These are phyloP conservation scores for Pantala flavescens DNA, from an alignment of 1,140 invertebrate genomes.

Conservation along the genomic window DNA sequence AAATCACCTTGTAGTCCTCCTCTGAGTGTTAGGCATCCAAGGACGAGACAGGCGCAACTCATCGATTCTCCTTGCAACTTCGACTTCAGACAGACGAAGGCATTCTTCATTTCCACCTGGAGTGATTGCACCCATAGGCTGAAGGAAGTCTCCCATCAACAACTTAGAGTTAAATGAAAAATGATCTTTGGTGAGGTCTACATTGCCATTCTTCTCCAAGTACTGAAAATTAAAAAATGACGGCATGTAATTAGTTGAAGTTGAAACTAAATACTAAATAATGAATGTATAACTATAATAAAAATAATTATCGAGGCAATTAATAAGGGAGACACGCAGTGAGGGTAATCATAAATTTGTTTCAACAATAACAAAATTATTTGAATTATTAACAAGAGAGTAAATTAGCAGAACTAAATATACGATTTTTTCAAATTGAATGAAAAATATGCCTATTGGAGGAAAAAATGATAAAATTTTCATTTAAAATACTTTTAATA, in stretches of 20 bases:
- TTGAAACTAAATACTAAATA: conserved; percentile 20
- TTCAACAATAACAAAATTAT: too few species aligned
- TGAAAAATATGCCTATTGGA: too few species aligned
- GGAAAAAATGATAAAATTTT: too few species aligned
- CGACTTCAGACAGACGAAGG: conserved; percentile 37
- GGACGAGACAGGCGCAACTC: conserved; percentile 32
- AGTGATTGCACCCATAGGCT: conserved; percentile 35
- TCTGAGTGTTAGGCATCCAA: neutral
- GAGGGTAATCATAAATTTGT: too few species aligned
- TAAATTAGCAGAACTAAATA: too few species aligned
- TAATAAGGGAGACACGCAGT: neutral
- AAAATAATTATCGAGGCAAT: neutral
- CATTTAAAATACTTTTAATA: neutral
- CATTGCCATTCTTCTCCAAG: conserved; percentile 61
- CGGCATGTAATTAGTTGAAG: neutral
- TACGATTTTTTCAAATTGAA: too few species aligned
- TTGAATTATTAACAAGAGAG: too few species aligned
- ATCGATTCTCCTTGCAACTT: conserved; percentile 40
- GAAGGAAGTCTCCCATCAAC: conserved; percentile 80
- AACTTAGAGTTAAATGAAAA: conserved; percentile 85
- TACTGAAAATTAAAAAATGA: conserved; percentile 43
- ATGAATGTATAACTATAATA: neutral
- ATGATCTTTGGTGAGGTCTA: conserved; percentile 69
- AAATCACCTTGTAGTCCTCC: neutral
- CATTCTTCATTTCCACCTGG: conserved; percentile 34